Percentiles rank a stretch among this genome's conserved stretches.
Evolutionary conservation across 2,888 invertebrate species (phyloP).

Genomic region (Drosophila parthenogenetica): DNA sequence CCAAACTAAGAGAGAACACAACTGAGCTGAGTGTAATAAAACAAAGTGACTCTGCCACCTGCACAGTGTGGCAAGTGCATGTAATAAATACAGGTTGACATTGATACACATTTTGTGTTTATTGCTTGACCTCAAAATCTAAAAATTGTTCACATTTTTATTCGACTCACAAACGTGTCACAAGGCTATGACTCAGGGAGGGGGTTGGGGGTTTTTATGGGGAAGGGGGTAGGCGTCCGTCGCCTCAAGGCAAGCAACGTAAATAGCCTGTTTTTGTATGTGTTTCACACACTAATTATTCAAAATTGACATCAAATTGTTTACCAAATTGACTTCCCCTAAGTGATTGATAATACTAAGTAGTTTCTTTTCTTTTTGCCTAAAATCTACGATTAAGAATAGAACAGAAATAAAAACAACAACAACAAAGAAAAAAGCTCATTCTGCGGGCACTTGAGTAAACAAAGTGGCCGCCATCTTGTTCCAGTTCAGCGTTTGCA

Average conservation of each 20-base stretch:
- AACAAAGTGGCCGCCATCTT: constrained; percentile 58
- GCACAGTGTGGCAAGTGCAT: constrained; percentile 39
- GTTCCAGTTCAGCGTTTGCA: constrained; percentile 55
- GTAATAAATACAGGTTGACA: constrained; percentile 49
- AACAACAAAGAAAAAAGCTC: constrained; percentile 41
- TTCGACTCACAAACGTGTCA: constrained; percentile 57
- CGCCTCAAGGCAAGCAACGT: constrained; percentile 59
- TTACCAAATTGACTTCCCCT: constrained; percentile 31
- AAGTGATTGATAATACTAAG: constrained; percentile 25
- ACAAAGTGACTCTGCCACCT: not conserved
- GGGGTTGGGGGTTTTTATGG: not conserved
- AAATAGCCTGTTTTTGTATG: constrained; percentile 47
- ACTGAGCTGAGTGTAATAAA: constrained; percentile 9
- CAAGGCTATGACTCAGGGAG: constrained; percentile 39
- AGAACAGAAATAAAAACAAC: constrained; percentile 1
- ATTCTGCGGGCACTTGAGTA: constrained; percentile 47
- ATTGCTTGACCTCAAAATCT: constrained; percentile 44
- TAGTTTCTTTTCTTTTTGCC: not conserved
- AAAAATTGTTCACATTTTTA: constrained; percentile 55
- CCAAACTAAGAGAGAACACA: not conserved
- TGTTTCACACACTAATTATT: constrained; percentile 10
- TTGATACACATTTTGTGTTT: constrained; percentile 53
- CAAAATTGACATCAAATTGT: constrained; percentile 10
- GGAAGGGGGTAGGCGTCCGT: constrained; percentile 16
- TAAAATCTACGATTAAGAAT: constrained; percentile 25